Percentiles rank a stretch among this genome's conserved stretches.
Conservation (phyloP, 2,113 vertebrate genomes). For the Coryphaenoides rupestris region DNA sequence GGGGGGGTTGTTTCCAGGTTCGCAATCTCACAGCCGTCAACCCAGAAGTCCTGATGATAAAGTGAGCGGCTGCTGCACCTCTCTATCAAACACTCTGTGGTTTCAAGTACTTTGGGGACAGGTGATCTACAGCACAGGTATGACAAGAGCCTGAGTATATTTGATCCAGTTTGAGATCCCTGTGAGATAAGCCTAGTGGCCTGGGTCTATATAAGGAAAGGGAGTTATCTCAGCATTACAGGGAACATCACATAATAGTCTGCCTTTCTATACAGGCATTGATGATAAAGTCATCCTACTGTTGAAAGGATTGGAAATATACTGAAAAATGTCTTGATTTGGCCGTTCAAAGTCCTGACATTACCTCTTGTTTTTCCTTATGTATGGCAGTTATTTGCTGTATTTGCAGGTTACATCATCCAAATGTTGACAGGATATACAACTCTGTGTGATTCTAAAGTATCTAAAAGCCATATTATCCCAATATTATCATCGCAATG, state of each 20-base stretch:
- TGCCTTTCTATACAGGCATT: too few relatives aligned
- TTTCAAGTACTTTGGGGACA: not conserved
- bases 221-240: not conserved
- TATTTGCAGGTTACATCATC: too few relatives aligned
- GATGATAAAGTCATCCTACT: too few relatives aligned
- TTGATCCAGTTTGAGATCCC: not conserved
- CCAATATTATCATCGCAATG: too few relatives aligned
- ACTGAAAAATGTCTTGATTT: not conserved
- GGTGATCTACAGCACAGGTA: not conserved
- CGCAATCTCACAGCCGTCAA: too few relatives aligned
- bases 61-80: not conserved
- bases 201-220: not conserved
- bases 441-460: too few relatives aligned
- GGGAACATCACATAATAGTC: too few relatives aligned
- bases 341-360: not conserved
- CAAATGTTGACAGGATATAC: too few relatives aligned
- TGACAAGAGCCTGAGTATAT: not conserved
- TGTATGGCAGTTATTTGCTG: not conserved
- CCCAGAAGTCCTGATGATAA: not conserved
- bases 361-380: too few relatives aligned
- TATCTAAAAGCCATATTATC: too few relatives aligned
- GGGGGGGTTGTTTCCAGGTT: too few relatives aligned
- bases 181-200: not conserved
- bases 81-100: not conserved
- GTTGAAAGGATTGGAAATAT: too few relatives aligned